phyloP scores from a whole-genome alignment of 2,797 vertebrate genomes.

The Sardinella longiceps region DNA sequence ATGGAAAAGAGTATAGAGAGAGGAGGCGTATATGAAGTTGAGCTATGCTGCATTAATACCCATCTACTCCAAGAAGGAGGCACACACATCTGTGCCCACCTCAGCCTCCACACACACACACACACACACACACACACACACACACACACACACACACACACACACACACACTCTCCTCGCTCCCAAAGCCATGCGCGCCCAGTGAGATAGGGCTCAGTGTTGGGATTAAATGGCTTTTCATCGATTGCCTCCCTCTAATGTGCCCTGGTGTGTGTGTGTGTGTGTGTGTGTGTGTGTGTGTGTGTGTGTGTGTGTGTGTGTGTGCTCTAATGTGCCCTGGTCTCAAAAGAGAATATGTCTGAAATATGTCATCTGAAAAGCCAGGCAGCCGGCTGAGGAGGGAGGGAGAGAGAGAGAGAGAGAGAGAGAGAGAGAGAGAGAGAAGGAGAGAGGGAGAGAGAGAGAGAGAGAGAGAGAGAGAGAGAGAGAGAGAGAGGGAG shows the following conservation, averaged over 20 bases:
- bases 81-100: background rate
- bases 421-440: background rate
- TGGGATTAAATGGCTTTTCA: slow-evolving; percentile 70
- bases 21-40: background rate
- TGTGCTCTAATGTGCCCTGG: slow-evolving; percentile 64
- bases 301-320: no score
- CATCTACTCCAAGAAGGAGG: background rate
- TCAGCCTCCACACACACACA: background rate
- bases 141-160: slow-evolving; percentile 17
- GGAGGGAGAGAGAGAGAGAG: background rate
- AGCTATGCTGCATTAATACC: background rate
- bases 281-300: no score
- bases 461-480: no score
- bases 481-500: slow-evolving; percentile 19
- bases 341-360: slow-evolving; percentile 62
- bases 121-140: slow-evolving; percentile 14
- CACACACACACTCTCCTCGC: background rate
- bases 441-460: no score
- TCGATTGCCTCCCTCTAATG: slow-evolving; percentile 71
- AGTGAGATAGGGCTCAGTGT: slow-evolving; percentile 19
- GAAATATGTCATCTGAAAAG: slow-evolving; percentile 61
- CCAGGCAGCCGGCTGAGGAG: slow-evolving; percentile 28
- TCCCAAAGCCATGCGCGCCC: background rate
- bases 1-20: background rate
- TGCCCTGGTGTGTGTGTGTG: no score